These are phyloP conservation scores for Mystacornis crossleyi DNA, from an alignment of 2,113 vertebrate genomes.

Conservation along the genomic window DNA sequence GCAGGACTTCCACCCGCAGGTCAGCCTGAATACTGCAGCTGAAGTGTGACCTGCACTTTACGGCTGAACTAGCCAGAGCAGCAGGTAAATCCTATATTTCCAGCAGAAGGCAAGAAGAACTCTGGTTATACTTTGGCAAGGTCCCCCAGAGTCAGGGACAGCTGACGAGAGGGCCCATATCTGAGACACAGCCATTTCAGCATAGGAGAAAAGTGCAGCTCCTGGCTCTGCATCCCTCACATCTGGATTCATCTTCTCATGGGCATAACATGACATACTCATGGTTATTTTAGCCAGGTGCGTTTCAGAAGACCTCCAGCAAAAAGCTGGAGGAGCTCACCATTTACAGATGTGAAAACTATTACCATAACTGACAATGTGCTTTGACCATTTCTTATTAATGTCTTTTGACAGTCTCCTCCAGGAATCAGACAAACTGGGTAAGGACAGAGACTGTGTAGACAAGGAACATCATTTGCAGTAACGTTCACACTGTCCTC, in stretches of 20 bases:
- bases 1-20: slow-evolving; percentile 42
- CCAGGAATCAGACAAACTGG: neutral
- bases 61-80: neutral
- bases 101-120: neutral
- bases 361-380: neutral
- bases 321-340: neutral
- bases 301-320: neutral
- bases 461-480: neutral
- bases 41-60: neutral
- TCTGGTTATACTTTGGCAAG: neutral
- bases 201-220: neutral
- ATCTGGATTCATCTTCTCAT: neutral
- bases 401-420: neutral
- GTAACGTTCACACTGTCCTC: neutral
- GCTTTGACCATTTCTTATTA: neutral
- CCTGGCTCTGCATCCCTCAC: neutral
- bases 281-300: neutral
- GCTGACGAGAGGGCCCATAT: neutral
- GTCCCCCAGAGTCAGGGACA: neutral
- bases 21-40: slow-evolving; percentile 31
- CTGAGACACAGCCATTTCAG: neutral
- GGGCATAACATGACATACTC: neutral
- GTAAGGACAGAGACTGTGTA: neutral
- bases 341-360: neutral
- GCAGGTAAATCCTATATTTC: neutral